phyloP scores from a whole-genome alignment of 1,140 invertebrate species.

The Frieseomelitta varia region DNA sequence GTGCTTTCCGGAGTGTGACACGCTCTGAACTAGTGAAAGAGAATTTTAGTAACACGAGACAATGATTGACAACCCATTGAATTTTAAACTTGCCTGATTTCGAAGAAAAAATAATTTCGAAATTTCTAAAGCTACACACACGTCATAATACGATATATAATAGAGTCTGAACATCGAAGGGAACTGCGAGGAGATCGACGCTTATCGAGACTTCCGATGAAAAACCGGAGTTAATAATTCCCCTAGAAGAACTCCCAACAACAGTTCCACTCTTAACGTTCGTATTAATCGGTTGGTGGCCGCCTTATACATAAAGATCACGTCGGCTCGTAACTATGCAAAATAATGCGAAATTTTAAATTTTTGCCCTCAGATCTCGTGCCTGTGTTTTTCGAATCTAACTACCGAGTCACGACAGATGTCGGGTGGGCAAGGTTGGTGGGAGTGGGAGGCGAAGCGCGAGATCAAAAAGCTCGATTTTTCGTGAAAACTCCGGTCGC shows the following conservation, averaged over 20 bases:
- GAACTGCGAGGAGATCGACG: too few species aligned
- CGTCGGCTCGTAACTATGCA: conserved; percentile 61
- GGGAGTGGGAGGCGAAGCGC: background rate
- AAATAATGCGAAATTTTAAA: conserved; percentile 66
- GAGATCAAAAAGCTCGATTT: background rate
- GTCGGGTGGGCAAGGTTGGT: too few species aligned
- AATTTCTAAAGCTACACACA: too few species aligned
- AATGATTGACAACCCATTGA: too few species aligned
- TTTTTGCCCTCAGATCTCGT: conserved; percentile 36
- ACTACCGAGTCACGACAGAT: background rate
- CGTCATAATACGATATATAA: too few species aligned
- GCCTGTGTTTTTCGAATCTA: conserved; percentile 6
- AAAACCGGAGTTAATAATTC: conserved; percentile 22
- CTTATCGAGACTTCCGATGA: conserved; percentile 10
- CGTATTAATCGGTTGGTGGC: conserved; percentile 46
- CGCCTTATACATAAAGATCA: conserved; percentile 68
- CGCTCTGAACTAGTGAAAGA: too few species aligned
- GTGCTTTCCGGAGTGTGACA: too few species aligned
- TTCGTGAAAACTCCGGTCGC: background rate
- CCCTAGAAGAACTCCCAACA: conserved; percentile 13
- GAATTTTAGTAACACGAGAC: too few species aligned
- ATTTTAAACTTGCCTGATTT: too few species aligned
- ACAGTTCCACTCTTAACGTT: conserved; percentile 30
- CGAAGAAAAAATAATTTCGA: too few species aligned
- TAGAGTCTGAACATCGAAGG: too few species aligned